A percentile compares a stretch with the other conserved stretches of the same genome.
Evolutionary conservation across 2,888 invertebrate genomes (phyloP).

Genomic region (Liodrosophila aerea): DNA sequence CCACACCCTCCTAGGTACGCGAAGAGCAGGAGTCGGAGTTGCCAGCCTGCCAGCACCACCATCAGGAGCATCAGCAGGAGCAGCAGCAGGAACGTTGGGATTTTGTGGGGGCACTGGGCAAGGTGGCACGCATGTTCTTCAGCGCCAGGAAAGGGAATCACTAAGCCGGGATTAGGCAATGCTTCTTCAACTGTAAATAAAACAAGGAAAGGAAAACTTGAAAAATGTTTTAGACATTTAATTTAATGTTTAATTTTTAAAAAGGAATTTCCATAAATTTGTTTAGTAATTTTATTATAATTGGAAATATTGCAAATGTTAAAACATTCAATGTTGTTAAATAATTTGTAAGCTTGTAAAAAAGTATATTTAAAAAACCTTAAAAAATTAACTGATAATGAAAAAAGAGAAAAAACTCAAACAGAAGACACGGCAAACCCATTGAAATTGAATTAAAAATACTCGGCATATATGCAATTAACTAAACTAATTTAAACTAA

Average conservation of each 20-base stretch:
- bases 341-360: constrained; percentile 81
- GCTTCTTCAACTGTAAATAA: no score
- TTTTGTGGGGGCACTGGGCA: constrained; percentile 77
- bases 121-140: constrained; percentile 79
- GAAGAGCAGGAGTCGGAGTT: constrained; percentile 34
- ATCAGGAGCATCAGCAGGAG: constrained; percentile 12
- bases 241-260: constrained; percentile 11
- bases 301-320: constrained; percentile 51
- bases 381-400: constrained; percentile 4
- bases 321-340: constrained; percentile 82
- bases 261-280: constrained; percentile 9
- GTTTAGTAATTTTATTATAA: constrained; percentile 24
- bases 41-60: constrained; percentile 49
- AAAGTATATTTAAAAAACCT: constrained; percentile 25
- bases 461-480: constrained; percentile 64
- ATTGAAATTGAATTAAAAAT: constrained; percentile 69
- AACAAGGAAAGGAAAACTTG: not conserved
- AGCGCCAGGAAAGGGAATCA: constrained; percentile 70
- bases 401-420: constrained; percentile 25
- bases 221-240: not conserved
- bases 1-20: constrained; percentile 87
- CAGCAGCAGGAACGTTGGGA: constrained; percentile 70
- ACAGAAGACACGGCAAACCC: constrained; percentile 55
- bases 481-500: constrained; percentile 42
- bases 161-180: not conserved